These are phyloP conservation scores for Melanerpes formicivorus DNA, from an alignment of 2,113 vertebrate species.

Conservation along the genomic window DNA sequence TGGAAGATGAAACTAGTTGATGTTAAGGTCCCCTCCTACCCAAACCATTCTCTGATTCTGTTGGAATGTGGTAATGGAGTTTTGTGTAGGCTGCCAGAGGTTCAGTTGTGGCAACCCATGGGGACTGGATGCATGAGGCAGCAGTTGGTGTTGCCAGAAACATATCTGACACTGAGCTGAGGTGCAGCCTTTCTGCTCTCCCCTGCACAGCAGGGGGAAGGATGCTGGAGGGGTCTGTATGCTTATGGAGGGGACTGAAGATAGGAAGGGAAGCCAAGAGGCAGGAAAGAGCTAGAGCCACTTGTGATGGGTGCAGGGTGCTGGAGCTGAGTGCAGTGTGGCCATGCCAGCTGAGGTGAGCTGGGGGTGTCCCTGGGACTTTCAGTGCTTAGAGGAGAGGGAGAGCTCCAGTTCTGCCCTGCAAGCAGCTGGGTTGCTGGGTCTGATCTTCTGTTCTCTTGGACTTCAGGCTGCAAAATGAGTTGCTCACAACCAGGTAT, in stretches of 20 bases:
- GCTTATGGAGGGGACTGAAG: accelerated
- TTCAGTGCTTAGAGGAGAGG: neutral
- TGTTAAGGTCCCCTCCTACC: too few relatives aligned
- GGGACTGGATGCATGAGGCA: neutral
- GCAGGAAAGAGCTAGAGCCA: neutral
- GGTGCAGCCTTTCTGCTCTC: neutral
- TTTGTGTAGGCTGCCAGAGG: neutral
- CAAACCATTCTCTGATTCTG: too few relatives aligned
- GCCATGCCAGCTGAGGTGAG: accelerated
- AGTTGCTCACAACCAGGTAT: accelerated
- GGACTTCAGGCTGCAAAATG: neutral
- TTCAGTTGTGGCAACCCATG: accelerated
- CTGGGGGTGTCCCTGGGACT: neutral
- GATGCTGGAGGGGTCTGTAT: neutral
- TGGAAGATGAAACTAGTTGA: too few relatives aligned
- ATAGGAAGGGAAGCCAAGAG: neutral
- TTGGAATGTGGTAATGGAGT: too few relatives aligned
- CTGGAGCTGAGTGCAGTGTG: neutral
- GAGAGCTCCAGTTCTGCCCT: neutral
- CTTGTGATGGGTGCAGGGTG: too few relatives aligned
- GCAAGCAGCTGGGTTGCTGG: neutral
- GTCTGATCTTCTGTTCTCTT: neutral
- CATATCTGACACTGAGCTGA: neutral
- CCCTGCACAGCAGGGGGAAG: neutral
- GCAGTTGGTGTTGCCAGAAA: neutral